Conservation (phyloP, 2,888 invertebrate species). For the Chloroclystis v-ata region DNA sequence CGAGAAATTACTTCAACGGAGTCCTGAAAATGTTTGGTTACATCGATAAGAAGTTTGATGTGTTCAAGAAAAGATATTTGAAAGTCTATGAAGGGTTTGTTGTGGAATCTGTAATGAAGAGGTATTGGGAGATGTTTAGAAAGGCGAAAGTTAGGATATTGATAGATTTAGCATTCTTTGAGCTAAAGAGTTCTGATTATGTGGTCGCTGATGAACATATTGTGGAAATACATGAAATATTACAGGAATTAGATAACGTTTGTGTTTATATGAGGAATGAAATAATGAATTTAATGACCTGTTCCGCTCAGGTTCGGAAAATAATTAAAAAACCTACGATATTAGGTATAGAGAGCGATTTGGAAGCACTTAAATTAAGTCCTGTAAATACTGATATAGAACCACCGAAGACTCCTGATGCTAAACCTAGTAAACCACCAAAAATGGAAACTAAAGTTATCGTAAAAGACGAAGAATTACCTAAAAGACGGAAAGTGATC, state of each 20-base stretch:
- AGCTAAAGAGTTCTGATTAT: slow-evolving; percentile 40
- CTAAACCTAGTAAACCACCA: slow-evolving; percentile 36
- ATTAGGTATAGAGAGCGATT: slow-evolving; percentile 43
- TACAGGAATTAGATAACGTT: slow-evolving; percentile 31
- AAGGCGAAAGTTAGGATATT: slow-evolving; percentile 42
- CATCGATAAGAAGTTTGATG: slow-evolving; percentile 38
- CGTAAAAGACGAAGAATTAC: slow-evolving; percentile 56
- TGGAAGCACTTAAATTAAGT: slow-evolving; percentile 18
- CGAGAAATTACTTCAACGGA: slow-evolving; percentile 56
- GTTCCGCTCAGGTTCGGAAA: slow-evolving; percentile 43
- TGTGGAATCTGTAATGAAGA: slow-evolving; percentile 33
- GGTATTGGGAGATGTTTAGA: slow-evolving; percentile 34
- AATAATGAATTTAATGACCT: slow-evolving; percentile 49
- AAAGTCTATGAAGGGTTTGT: slow-evolving; percentile 38
- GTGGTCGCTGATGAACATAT: slow-evolving; percentile 46
- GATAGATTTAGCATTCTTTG: slow-evolving; percentile 52
- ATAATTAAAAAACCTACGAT: slow-evolving; percentile 25
- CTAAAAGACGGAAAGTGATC: slow-evolving; percentile 48
- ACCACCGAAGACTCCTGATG: slow-evolving; percentile 44
- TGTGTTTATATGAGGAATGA: slow-evolving; percentile 47
- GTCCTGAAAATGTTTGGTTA: slow-evolving; percentile 34
- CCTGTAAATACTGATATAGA: slow-evolving; percentile 9
- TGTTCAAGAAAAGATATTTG: slow-evolving; percentile 22
- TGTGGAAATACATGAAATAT: slow-evolving; percentile 49
- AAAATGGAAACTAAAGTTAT: slow-evolving; percentile 31